Conservation (phyloP, 2,888 invertebrate species). For the Tupiocoris notatus region DNA sequence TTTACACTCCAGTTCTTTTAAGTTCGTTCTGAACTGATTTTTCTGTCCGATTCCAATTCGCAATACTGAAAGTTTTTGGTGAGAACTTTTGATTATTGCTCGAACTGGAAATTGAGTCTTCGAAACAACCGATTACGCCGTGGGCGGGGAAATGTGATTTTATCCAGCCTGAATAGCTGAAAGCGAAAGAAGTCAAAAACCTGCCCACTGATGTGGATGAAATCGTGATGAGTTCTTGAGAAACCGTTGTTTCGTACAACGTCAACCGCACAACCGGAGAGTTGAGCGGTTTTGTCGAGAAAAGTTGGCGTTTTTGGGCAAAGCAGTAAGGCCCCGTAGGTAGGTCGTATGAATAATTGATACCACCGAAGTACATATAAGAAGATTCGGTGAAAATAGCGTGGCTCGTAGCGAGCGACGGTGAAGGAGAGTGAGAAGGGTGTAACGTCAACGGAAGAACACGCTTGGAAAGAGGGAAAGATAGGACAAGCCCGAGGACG, state of each 20-base stretch:
- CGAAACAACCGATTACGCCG: no score
- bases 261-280: neutral
- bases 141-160: no score
- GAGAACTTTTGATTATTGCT: no score
- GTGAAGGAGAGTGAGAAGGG: slow-evolving; percentile 10
- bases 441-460: neutral
- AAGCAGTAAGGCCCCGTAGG: slow-evolving; percentile 16
- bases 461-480: neutral
- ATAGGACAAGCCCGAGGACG: neutral
- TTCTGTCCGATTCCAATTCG: no score
- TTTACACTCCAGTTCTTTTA: no score
- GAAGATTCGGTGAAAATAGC: neutral
- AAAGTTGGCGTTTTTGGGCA: neutral
- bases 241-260: neutral
- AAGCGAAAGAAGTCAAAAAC: no score
- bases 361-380: slow-evolving; percentile 15
- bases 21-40: no score
- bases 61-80: no score
- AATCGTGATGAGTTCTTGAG: neutral
- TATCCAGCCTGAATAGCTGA: no score
- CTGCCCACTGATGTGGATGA: neutral
- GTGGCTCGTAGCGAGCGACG: slow-evolving; percentile 1
- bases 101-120: no score
- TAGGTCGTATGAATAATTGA: slow-evolving; percentile 30
- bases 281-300: neutral